A percentile compares a stretch with the other conserved stretches of the same genome.
These are phyloP conservation scores for Pharmacophagus antenor DNA, from an alignment of 2,888 invertebrate species.

Conservation along the genomic window DNA sequence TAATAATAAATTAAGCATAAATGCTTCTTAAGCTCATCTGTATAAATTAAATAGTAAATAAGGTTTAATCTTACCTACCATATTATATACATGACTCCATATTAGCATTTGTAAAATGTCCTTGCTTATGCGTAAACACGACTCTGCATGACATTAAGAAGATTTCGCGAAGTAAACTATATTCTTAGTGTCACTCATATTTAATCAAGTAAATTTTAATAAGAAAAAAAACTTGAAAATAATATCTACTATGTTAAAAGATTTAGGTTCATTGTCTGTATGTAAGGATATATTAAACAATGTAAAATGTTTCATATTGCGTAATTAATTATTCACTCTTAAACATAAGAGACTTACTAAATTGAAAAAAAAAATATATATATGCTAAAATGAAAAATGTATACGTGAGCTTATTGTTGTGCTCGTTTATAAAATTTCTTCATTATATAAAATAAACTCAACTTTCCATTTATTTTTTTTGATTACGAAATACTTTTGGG, in stretches of 20 bases:
- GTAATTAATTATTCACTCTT: too few relatives aligned
- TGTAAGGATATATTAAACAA: not conserved
- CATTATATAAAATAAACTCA: too few relatives aligned
- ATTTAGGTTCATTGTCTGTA: not conserved
- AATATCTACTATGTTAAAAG: not conserved
- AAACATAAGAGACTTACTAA: too few relatives aligned
- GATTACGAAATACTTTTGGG: not conserved
- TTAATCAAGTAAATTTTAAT: not conserved
- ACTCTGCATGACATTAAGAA: constrained; percentile 13
- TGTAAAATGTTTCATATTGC: not conserved
- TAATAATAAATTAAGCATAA: too few relatives aligned
- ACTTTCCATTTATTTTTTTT: too few relatives aligned
- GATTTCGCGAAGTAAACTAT: not conserved
- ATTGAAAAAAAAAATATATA: too few relatives aligned
- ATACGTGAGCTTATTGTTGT: too few relatives aligned
- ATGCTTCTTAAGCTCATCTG: not conserved
- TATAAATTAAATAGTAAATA: not conserved
- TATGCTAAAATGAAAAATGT: too few relatives aligned
- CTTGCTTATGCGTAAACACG: constrained; percentile 20
- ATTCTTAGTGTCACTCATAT: not conserved
- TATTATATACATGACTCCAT: not conserved
- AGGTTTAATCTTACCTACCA: not conserved
- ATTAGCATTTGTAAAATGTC: constrained; percentile 7
- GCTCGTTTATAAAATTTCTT: too few relatives aligned
- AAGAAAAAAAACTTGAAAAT: not conserved